A percentile compares a stretch with the other conserved stretches of the same genome.
These are phyloP conservation scores for Nemurella pictetii DNA, from an alignment of 2,888 invertebrate genomes.

Conservation along the genomic window DNA sequence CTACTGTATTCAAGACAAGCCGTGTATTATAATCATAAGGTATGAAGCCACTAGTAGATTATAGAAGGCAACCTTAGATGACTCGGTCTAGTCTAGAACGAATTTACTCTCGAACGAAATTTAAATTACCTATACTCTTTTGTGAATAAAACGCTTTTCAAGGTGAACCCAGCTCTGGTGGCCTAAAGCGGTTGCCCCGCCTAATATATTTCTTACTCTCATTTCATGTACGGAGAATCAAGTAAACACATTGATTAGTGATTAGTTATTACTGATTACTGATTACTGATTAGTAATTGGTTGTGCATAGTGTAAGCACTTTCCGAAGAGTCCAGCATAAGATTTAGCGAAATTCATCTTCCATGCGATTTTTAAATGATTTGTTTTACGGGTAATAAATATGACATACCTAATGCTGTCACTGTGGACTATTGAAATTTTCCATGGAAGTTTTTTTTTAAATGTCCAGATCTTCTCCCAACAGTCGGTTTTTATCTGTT, in stretches of 20 bases:
- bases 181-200: not conserved
- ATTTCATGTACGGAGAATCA: not conserved
- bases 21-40: slow-evolving; percentile 1
- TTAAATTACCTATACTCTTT: slow-evolving; percentile 24
- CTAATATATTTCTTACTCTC: not conserved
- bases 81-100: not conserved
- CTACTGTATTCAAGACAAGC: not conserved
- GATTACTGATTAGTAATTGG: not conserved
- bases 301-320: not conserved
- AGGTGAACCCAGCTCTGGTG: not conserved
- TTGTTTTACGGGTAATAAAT: no score
- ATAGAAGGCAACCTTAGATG: slow-evolving; percentile 1
- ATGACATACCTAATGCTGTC: no score
- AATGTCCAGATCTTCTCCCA: no score
- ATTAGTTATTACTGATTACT: not conserved
- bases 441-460: no score
- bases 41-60: slow-evolving; percentile 1
- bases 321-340: no score
- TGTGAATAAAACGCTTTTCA: slow-evolving; percentile 17
- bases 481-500: no score
- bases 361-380: no score
- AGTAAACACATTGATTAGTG: not conserved
- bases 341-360: no score
- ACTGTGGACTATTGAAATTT: no score
- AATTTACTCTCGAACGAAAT: slow-evolving; percentile 13